A percentile compares a stretch with the other conserved stretches of the same genome.
Evolutionary conservation across 2,113 vertebrate genomes (phyloP).

Genomic region (Macquaria australasica): DNA sequence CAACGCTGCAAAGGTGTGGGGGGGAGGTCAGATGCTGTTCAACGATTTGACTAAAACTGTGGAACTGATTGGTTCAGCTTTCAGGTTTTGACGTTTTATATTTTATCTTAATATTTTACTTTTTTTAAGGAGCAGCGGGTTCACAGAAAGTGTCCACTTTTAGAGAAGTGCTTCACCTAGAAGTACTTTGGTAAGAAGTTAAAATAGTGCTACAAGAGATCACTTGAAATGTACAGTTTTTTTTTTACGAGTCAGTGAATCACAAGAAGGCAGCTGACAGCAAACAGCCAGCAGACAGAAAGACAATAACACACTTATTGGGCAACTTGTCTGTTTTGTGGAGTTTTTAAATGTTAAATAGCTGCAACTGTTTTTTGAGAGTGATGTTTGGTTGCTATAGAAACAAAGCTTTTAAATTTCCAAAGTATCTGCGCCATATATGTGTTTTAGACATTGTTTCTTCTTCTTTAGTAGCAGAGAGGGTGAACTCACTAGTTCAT

Average conservation of each 20-base stretch:
- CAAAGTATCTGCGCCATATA: neutral
- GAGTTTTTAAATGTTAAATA: neutral
- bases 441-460: neutral
- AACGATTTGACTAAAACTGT: neutral
- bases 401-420: neutral
- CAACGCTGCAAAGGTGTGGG: too few relatives aligned
- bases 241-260: constrained; percentile 28
- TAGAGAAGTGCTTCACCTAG: neutral
- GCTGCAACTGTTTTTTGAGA: neutral
- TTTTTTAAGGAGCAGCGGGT: neutral
- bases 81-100: neutral
- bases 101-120: neutral
- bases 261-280: neutral
- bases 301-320: neutral
- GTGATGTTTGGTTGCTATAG: neutral
- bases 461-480: neutral
- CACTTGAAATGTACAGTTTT: constrained; percentile 40
- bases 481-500: neutral
- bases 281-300: neutral
- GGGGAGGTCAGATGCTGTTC: neutral
- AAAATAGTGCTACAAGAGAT: neutral
- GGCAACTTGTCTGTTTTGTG: neutral
- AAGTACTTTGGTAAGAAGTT: neutral
- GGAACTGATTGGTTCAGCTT: neutral
- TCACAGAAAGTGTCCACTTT: constrained; percentile 8